A percentile compares a stretch with the other conserved stretches of the same genome.
phyloP scores from a whole-genome alignment of 1,140 invertebrate genomes.

The Dendroctonus ponderosae region DNA sequence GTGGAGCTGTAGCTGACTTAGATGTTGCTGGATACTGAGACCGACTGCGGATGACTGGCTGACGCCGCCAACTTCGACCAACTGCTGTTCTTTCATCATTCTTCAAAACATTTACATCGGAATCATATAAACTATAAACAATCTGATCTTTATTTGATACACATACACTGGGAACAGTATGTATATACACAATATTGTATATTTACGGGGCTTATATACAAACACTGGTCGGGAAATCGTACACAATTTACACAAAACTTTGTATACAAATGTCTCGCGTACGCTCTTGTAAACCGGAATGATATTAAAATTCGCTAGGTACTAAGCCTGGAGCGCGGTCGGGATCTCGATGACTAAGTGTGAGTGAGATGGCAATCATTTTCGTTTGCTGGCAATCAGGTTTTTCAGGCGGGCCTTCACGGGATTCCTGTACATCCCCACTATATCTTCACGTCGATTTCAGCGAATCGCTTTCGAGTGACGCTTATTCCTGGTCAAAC shows the following conservation, averaged over 20 bases:
- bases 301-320: conserved; percentile 41
- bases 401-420: conserved; percentile 4
- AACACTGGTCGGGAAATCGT: conserved; percentile 45
- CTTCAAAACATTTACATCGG: conserved; percentile 50
- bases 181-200: conserved; percentile 49
- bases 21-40: conserved; percentile 47
- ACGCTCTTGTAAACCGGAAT: conserved; percentile 40
- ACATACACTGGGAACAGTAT: conserved; percentile 37
- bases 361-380: conserved; percentile 14
- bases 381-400: background rate
- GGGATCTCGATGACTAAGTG: conserved; percentile 5
- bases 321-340: conserved; percentile 25
- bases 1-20: conserved; percentile 46
- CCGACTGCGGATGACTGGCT: conserved; percentile 36
- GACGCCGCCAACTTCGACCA: conserved; percentile 41
- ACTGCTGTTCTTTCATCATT: conserved; percentile 51
- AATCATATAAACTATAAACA: conserved; percentile 41
- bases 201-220: conserved; percentile 49
- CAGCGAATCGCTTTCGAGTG: conserved; percentile 5
- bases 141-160: conserved; percentile 49
- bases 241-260: conserved; percentile 43
- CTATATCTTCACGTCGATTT: background rate
- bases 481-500: background rate
- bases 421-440: conserved; percentile 5
- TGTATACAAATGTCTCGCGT: conserved; percentile 46